Percentiles rank a stretch among this genome's conserved stretches.
Conservation (phyloP, 1,140 invertebrate genomes). For the Oedothorax gibbosus region DNA sequence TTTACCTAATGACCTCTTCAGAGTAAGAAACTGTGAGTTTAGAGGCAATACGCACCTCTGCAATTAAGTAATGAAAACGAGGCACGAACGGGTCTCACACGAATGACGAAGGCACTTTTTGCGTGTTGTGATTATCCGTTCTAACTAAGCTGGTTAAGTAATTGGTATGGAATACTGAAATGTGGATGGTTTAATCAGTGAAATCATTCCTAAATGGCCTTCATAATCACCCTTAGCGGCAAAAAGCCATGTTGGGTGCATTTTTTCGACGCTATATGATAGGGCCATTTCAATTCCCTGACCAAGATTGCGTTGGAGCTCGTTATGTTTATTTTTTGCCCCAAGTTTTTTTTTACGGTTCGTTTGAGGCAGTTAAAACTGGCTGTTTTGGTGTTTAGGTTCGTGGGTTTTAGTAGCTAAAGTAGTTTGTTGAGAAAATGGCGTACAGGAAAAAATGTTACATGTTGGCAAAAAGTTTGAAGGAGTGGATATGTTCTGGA, state of each 20-base stretch:
- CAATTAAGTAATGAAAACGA: slow-evolving; percentile 20
- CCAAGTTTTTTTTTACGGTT: no score
- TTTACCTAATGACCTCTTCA: no score
- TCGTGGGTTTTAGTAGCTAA: no score
- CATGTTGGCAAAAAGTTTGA: no score
- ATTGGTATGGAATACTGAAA: slow-evolving; percentile 24
- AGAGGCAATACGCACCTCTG: background rate
- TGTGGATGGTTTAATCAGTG: slow-evolving; percentile 34
- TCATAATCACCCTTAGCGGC: slow-evolving; percentile 1
- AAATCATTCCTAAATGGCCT: slow-evolving; percentile 34
- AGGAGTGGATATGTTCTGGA: no score
- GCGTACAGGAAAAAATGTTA: no score
- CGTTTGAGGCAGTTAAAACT: no score
- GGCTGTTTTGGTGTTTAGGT: no score
- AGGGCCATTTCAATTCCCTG: background rate
- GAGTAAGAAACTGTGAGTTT: no score
- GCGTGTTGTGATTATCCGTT: background rate
- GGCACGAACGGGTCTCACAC: background rate
- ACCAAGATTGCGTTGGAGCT: no score
- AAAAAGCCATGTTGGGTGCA: background rate
- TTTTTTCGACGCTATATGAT: background rate
- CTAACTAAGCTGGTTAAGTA: slow-evolving; percentile 16
- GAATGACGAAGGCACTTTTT: slow-evolving; percentile 18
- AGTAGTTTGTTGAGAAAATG: no score
- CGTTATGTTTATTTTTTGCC: no score